Evolutionary conservation across 1,140 invertebrate species (phyloP).

Genomic region (Drosophila guanche): DNA sequence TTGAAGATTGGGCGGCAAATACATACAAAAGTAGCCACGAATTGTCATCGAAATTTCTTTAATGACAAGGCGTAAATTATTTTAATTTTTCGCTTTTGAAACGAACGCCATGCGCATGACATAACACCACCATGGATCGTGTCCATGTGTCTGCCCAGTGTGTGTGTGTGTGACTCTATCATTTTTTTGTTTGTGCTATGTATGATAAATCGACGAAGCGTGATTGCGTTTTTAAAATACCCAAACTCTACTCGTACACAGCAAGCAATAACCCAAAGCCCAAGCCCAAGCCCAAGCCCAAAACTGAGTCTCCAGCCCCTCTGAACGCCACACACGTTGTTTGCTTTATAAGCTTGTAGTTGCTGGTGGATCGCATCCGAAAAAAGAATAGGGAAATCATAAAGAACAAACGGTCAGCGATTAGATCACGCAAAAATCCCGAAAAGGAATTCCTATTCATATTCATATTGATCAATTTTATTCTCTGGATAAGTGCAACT

Average conservation of each 20-base stretch:
- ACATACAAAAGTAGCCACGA: not conserved
- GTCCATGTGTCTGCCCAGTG: not conserved
- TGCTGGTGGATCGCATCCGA: not conserved
- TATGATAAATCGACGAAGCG: conserved; percentile 65
- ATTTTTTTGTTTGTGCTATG: conserved; percentile 6
- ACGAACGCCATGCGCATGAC: conserved; percentile 58
- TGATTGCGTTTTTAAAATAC: conserved; percentile 65
- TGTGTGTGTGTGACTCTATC: conserved; percentile 1
- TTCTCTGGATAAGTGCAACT: no score
- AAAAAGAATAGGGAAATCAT: conserved; percentile 35
- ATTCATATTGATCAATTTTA: no score
- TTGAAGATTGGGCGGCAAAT: no score
- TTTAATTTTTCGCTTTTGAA: conserved; percentile 47
- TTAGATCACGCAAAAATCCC: no score
- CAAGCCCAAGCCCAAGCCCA: conserved; percentile 10
- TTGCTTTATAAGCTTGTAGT: conserved; percentile 6
- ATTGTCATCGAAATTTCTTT: conserved; percentile 28
- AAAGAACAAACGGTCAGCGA: no score
- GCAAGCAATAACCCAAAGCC: conserved; percentile 5
- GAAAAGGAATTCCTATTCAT: no score
- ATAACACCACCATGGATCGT: conserved; percentile 39
- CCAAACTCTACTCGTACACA: conserved; percentile 2
- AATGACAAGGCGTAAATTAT: conserved; percentile 46
- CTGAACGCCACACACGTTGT: conserved; percentile 9
- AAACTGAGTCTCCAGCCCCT: conserved; percentile 4